phyloP scores from a whole-genome alignment of 2,113 vertebrate species.

The Engraulis encrasicolus region DNA sequence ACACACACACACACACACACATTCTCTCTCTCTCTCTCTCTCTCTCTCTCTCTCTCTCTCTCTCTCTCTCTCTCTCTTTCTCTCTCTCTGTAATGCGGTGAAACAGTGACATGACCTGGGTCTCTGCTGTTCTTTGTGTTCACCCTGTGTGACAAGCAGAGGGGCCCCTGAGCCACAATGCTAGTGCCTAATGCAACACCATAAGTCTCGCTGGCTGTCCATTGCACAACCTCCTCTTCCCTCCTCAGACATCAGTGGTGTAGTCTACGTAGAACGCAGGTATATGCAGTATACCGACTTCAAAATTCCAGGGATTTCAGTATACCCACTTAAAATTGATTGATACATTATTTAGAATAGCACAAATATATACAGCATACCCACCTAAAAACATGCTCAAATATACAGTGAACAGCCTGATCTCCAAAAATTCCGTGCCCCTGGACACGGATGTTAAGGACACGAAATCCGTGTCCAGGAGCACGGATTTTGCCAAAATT shows the following conservation, averaged over 20 bases:
- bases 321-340: too few species aligned
- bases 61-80: neutral
- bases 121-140: neutral
- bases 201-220: neutral
- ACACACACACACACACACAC: too few species aligned
- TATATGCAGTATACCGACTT: neutral
- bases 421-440: too few species aligned
- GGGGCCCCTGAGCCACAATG: neutral
- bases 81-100: neutral
- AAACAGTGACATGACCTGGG: neutral
- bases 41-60: constrained; percentile 22
- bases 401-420: too few species aligned
- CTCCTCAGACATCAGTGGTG: neutral
- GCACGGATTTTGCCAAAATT: too few species aligned
- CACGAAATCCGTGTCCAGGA: too few species aligned
- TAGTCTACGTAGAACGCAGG: too few species aligned
- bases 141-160: neutral
- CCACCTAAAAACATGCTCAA: too few species aligned
- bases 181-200: neutral
- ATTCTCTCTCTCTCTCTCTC: neutral
- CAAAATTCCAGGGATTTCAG: neutral
- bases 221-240: neutral
- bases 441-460: too few species aligned
- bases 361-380: too few species aligned
- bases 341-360: too few species aligned